Conservation (phyloP, 2,888 invertebrate species). For the Plagodis dolabraria region DNA sequence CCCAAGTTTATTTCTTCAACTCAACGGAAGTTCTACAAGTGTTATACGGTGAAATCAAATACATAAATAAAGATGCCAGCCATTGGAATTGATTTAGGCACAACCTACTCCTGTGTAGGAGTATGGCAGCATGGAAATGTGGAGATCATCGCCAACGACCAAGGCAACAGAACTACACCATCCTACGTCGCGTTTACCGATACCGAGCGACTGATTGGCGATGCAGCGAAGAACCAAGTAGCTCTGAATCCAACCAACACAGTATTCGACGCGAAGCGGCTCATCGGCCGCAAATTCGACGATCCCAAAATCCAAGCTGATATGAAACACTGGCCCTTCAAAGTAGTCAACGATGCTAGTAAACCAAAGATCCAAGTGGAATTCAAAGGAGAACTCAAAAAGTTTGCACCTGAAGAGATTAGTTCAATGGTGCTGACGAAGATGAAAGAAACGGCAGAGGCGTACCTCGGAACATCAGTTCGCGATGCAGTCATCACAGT, state of each 20-base stretch:
- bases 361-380: conserved; percentile 89
- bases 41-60: too few relatives aligned
- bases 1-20: conserved; percentile 20
- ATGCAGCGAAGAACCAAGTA: conserved; percentile 89
- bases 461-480: conserved; percentile 87
- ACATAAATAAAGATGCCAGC: conserved; percentile 66
- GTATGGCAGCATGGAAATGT: conserved; percentile 88
- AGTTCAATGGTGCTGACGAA: conserved; percentile 92
- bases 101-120: conserved; percentile 84
- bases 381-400: conserved; percentile 87
- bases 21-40: too few relatives aligned
- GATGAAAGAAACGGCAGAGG: conserved; percentile 92
- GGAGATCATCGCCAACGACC: conserved; percentile 89
- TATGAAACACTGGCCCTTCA: conserved; percentile 94
- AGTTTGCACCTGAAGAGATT: conserved; percentile 88
- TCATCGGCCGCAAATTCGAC: conserved; percentile 91
- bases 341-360: conserved; percentile 86
- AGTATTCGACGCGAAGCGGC: conserved; percentile 90
- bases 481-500: conserved; percentile 92
- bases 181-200: conserved; percentile 91
- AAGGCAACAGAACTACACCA: conserved; percentile 89
- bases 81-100: conserved; percentile 83
- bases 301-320: conserved; percentile 91
- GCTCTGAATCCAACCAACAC: conserved; percentile 90
- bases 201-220: conserved; percentile 88